Evolutionary conservation across 2,888 invertebrate species (phyloP).

Genomic region (Biston betularia): DNA sequence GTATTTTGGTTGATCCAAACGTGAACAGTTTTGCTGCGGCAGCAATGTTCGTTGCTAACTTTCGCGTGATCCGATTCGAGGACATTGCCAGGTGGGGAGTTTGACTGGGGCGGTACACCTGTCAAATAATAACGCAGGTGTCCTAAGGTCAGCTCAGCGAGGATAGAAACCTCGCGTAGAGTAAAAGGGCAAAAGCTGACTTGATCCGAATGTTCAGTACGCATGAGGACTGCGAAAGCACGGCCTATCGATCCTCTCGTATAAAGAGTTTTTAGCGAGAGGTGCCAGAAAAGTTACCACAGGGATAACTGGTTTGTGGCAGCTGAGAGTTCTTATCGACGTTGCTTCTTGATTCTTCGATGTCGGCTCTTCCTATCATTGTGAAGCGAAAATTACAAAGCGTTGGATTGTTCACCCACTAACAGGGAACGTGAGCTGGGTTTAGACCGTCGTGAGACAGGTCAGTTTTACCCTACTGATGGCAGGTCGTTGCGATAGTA

Average conservation of each 20-base stretch:
- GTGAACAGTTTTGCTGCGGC: constrained; percentile 86
- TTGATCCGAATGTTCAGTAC: constrained; percentile 89
- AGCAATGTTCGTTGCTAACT: constrained; percentile 54
- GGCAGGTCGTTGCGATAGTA: constrained; percentile 84
- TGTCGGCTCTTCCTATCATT: constrained; percentile 92
- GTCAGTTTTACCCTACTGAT: constrained; percentile 88
- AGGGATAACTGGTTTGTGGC: constrained; percentile 90
- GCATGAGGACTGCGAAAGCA: constrained; percentile 88
- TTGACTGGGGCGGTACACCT: constrained; percentile 89
- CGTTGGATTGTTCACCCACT: constrained; percentile 90
- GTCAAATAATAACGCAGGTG: constrained; percentile 89
- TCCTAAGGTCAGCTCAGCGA: constrained; percentile 87
- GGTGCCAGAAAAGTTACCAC: constrained; percentile 91
- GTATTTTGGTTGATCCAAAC: constrained; percentile 66
- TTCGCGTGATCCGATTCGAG: constrained; percentile 83
- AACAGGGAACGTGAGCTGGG: constrained; percentile 89
- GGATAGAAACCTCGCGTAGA: constrained; percentile 90
- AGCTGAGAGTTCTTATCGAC: constrained; percentile 88
- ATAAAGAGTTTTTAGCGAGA: constrained; percentile 86
- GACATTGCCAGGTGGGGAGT: constrained; percentile 88
- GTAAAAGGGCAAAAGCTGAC: constrained; percentile 89
- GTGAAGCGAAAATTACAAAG: constrained; percentile 90
- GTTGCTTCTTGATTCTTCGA: constrained; percentile 90
- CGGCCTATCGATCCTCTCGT: constrained; percentile 89
- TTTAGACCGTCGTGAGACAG: constrained; percentile 89